Evolutionary conservation across 2,888 invertebrate genomes (phyloP).

Genomic region (Plagodis pulveraria): DNA sequence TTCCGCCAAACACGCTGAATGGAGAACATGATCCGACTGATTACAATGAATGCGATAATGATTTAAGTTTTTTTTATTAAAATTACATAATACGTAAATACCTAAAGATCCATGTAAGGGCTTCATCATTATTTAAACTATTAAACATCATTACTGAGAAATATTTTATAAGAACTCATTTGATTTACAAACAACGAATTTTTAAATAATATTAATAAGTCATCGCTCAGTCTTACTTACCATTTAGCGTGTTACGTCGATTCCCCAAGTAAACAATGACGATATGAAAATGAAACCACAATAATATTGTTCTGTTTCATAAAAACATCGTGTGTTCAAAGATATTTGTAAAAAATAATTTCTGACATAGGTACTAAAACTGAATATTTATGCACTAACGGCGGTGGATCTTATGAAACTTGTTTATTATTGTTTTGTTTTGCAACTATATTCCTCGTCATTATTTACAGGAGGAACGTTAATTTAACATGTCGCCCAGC

Average conservation of each 20-base stretch:
- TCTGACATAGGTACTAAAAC: too few species aligned
- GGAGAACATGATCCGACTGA: constrained; percentile 73
- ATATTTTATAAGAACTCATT: not conserved
- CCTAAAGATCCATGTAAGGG: constrained; percentile 41
- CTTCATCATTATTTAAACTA: constrained; percentile 75
- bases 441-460: constrained; percentile 16
- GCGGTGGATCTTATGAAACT: too few species aligned
- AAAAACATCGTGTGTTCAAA: too few species aligned
- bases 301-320: not conserved
- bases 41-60: constrained; percentile 63
- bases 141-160: constrained; percentile 56
- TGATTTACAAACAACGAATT: not conserved
- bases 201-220: constrained; percentile 22
- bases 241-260: constrained; percentile 62
- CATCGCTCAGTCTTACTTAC: constrained; percentile 62
- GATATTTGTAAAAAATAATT: too few species aligned
- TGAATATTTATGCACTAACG: too few species aligned
- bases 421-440: too few species aligned
- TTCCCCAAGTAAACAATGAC: constrained; percentile 43
- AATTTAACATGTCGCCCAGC: constrained; percentile 23
- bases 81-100: constrained; percentile 66
- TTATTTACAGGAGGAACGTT: constrained; percentile 32
- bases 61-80: constrained; percentile 35
- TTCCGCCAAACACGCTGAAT: constrained; percentile 77
- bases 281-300: constrained; percentile 3